A percentile compares a stretch with the other conserved stretches of the same genome.
Evolutionary conservation across 2,888 invertebrate species (phyloP).

Genomic region (Julus scandinavius): DNA sequence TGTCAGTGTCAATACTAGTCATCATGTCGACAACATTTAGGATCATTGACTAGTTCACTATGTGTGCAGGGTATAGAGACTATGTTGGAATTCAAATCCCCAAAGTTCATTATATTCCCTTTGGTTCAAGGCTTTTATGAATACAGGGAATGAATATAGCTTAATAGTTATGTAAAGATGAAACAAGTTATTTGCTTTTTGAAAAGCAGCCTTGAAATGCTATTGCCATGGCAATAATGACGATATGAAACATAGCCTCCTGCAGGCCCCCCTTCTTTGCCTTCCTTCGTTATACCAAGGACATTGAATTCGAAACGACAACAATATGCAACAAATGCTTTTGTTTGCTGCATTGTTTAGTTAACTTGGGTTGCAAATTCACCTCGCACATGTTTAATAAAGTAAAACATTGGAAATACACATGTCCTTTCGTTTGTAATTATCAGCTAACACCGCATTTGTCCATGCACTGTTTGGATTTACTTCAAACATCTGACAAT

Average conservation of each 20-base stretch:
- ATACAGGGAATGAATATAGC: constrained; percentile 19
- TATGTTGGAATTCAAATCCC: not conserved
- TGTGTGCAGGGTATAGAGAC: not conserved
- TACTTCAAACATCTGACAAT: no score
- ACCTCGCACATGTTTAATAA: not conserved
- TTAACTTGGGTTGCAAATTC: not conserved
- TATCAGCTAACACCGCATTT: no score
- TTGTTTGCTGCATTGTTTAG: not conserved
- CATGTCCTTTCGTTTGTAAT: no score
- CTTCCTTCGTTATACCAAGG: not conserved
- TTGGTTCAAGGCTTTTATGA: not conserved
- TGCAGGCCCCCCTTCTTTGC: not conserved
- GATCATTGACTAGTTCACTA: not conserved
- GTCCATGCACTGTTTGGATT: no score
- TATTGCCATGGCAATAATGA: constrained; percentile 28
- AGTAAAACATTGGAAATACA: no score
- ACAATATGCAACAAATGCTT: constrained; percentile 2
- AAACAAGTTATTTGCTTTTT: constrained; percentile 30
- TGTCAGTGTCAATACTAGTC: not conserved
- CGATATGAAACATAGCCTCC: constrained; percentile 11
- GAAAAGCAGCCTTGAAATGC: constrained; percentile 27
- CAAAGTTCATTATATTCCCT: not conserved
- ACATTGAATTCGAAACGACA: not conserved
- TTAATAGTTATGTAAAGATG: constrained; percentile 15
- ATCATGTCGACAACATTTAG: not conserved